phyloP scores from a whole-genome alignment of 1,140 invertebrate species.

The Drosophila persimilis region DNA sequence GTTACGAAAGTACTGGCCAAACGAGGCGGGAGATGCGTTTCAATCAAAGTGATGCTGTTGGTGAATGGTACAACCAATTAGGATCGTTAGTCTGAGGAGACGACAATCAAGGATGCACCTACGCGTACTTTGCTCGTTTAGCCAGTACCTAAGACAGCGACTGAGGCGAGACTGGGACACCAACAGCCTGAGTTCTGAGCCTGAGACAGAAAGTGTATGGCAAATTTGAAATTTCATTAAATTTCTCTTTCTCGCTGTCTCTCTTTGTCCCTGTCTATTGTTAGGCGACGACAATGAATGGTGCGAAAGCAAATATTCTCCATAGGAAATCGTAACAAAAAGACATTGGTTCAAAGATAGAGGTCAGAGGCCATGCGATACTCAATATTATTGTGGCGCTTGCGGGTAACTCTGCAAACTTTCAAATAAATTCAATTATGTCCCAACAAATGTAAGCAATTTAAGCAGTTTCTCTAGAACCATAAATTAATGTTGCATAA shows the following conservation, averaged over 20 bases:
- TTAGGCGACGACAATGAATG: constrained; percentile 27
- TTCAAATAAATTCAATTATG: constrained; percentile 66
- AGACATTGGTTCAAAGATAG: neutral
- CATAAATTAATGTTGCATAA: constrained; percentile 63
- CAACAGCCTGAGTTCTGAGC: constrained; percentile 42
- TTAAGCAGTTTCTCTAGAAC: constrained; percentile 15
- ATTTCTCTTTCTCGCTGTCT: constrained; percentile 60
- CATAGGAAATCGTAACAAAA: constrained; percentile 37
- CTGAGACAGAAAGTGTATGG: constrained; percentile 59
- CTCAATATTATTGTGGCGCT: constrained; percentile 26
- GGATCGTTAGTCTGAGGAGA: no score
- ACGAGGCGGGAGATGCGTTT: no score
- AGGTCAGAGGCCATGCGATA: constrained; percentile 9
- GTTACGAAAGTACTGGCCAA: no score
- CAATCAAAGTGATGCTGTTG: no score
- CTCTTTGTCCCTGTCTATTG: constrained; percentile 32
- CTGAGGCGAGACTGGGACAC: constrained; percentile 11
- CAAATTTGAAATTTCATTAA: constrained; percentile 79
- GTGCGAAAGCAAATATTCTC: constrained; percentile 31
- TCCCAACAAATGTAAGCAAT: constrained; percentile 26
- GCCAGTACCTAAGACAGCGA: neutral
- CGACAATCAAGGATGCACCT: no score
- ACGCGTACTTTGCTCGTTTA: no score
- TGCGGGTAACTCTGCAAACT: constrained; percentile 30
- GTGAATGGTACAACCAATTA: no score